Base-by-base conservation (phyloP, 2,888 invertebrate genomes). In the Drosophila mercatorum region DNA sequence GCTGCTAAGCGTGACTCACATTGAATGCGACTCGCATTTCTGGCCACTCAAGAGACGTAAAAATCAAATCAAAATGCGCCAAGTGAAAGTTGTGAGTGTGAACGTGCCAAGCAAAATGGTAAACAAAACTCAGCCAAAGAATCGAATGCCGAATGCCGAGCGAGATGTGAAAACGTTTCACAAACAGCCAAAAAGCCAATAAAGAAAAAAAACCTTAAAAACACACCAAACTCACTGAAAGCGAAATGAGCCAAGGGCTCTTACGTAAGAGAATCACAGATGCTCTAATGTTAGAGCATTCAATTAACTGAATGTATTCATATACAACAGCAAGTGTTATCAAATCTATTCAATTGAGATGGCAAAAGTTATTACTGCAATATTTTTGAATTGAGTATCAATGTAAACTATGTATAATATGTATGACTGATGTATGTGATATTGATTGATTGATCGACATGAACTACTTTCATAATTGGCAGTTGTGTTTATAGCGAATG, bases 51-150 rank as follows among this genome's bases (percentile, higher is more conserved):
- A 88, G 62, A 76, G 66, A 70, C 81, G 62, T 66, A 67, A 81
- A 84, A 84, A 85, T 87, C 77, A 89, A 83, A 88, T 85, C 88
- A 88, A 81, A 87, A 70, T 73, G 72, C 68, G 56, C 58, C 83
- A 78, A 88, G 84, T 85, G 84, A 85, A 85, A 85, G 84, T 89
- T 88, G 67, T 66, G 57, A 73, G 67, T 63, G 80, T 70, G 73
- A 73, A 75, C 83, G 83, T 88, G 89, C 78, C 66, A 67, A 62
- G 72, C 56, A 81, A 75, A 82, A 83, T 69, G 75, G 84, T 87
- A 89, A 86, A 86, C 83, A 84, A 80, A 75, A 73, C 78, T 73
- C 73, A 75, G 75, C 68, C 84, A 87, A 88, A 84, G 84, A 84
- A 85, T 85, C 84, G 83, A 82, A 80, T 65, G 62, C 64, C 49